Base-by-base conservation (phyloP, 1,140 invertebrate genomes). In the Drosophila setifemur region DNA sequence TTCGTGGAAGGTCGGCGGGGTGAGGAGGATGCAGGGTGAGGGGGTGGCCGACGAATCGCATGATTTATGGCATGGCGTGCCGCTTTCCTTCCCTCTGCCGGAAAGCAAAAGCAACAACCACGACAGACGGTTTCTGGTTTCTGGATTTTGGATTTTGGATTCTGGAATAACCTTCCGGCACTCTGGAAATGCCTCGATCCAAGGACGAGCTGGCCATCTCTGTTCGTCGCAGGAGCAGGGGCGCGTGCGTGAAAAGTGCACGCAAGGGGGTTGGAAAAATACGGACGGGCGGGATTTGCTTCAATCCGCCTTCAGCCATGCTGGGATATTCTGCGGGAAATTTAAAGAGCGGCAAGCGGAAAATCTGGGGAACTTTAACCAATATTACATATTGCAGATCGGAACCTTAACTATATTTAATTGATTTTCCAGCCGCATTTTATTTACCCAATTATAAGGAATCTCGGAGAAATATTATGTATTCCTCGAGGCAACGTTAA, bases 51-150 rank as follows among this genome's bases (percentile, higher is more conserved):
- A 58, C 57, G 26, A 23, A 19, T 35, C 57, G 26, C 47, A 55
- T 86, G 81, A 86, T 86, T 86, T 86, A 86, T 85, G 75, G 50
- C 72, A 86, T 81, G 81, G 79, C 79, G 75, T 75, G 63, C 57
- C 35, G 39, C n/a, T n/a, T n/a, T n/a, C n/a, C n/a, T n/a, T n/a
- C n/a, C n/a, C n/a, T n/a, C n/a, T 14, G 33, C 60, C 66, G 72
- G 64, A 53, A 61, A 74, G 33, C 40, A 49, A 54, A 14, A 54
- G 40, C 44, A 37, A 16, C 33, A 37, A 37, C 33, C 33, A 37
- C 33, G 33, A 8, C 33, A 7, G 14, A 37, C 9, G 33, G 33
- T 16, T 37, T 16, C 33, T 7, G 3, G 33, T 5, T 35, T 35
- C 12, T 11, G 12, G 31, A 6, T 12, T 14, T 14, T 18, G 14